Evolutionary conservation across 2,888 invertebrate species (phyloP).

Genomic region (Tholera decimalis): DNA sequence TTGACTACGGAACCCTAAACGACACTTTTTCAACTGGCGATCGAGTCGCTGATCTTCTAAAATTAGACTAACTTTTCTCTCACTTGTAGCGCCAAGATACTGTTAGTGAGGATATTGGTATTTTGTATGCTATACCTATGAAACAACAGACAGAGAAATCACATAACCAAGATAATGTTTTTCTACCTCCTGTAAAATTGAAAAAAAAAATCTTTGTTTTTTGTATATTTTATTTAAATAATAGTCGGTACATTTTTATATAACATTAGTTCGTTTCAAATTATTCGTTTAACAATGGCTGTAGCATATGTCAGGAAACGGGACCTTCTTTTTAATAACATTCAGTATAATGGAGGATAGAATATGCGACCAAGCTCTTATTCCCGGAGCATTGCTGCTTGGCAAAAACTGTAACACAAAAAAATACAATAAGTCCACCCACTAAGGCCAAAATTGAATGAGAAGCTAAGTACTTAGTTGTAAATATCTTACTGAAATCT

Average conservation of each 20-base stretch:
- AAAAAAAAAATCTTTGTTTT: too few species aligned
- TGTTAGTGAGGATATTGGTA: too few species aligned
- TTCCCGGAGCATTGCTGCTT: not conserved
- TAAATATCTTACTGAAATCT: too few species aligned
- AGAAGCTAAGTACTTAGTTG: not conserved
- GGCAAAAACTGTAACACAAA: slow-evolving; percentile 40
- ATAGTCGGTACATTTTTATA: not conserved
- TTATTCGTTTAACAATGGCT: slow-evolving; percentile 22
- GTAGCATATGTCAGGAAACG: slow-evolving; percentile 44
- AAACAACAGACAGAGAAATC: too few species aligned
- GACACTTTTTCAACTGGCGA: too few species aligned
- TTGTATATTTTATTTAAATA: not conserved
- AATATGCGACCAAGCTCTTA: slow-evolving; percentile 11
- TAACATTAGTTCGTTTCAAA: not conserved
- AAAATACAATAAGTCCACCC: not conserved
- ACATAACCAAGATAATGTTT: too few species aligned
- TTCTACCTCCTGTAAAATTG: too few species aligned
- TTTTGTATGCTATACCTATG: too few species aligned
- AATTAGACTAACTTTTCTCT: too few species aligned
- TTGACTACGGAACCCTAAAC: too few species aligned
- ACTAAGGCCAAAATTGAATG: not conserved
- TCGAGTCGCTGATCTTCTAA: too few species aligned
- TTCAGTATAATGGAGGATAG: slow-evolving; percentile 24
- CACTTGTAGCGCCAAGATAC: too few species aligned
- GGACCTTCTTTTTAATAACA: slow-evolving; percentile 35